Base-by-base conservation (phyloP, 2,888 invertebrate species). In the Mycalesis mineus region DNA sequence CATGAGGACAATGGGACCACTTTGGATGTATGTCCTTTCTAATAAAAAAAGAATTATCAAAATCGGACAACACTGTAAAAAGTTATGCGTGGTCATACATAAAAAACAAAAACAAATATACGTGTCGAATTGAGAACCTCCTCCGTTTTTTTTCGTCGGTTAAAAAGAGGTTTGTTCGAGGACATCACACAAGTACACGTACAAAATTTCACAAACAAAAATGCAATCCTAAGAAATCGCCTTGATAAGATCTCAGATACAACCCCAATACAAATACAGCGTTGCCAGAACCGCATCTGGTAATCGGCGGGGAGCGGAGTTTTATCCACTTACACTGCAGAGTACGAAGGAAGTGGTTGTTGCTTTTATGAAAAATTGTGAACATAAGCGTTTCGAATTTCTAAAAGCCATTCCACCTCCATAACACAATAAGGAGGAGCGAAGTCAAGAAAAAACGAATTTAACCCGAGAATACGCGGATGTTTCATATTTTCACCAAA, bases 341-440 rank as follows among this genome's bases (percentile, higher is more conserved):
- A 33, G 15, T 7, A 47, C 13, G 47, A 15, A 33, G 17, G 14
- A 42, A 13, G 42, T 41, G 40, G 31, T 52, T 52, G 33, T 52
- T 41, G 17, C 42, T 52, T 33, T 42, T 22, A 41, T 52, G 42
- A 52, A 42, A 41, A 42, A 42, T 42, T 78, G 77, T 74, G 69
- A 72, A 69, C 73, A 72, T 71, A 73, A 72, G 65, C 70, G 66
- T 65, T 66, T 71, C 69, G 65, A 72, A 73, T 74, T 70, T 71
- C 68, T 71, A 70, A 73, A 69, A 67, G 63, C 60, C 63, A 68
- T 66, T 67, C 65, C 65, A 62, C 69, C 69, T 66, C 65, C 68
- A 68, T 76, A 77, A 79, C 74, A 67, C 69, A 74, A 78, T 75
- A 77, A 77, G 73, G 74, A 66, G 66, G 65, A 68, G 69, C 63